These are phyloP conservation scores for Lysandra bellargus DNA, from an alignment of 2,888 invertebrate genomes.

Conservation along the genomic window DNA sequence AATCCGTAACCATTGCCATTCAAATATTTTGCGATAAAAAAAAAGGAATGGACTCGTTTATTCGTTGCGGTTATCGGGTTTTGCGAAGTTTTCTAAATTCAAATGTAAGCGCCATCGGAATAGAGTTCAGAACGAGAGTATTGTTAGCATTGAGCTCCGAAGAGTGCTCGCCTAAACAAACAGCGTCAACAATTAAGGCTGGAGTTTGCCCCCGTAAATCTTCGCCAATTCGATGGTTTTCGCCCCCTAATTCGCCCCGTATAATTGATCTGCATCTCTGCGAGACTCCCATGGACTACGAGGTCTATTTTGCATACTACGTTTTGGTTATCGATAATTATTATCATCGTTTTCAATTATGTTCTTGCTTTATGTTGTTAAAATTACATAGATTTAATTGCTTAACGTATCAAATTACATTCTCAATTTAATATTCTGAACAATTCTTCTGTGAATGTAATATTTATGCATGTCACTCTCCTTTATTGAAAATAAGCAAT, in stretches of 20 bases:
- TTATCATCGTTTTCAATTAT: not conserved
- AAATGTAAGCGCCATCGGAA: constrained; percentile 37
- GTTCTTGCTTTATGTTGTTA: too few species aligned
- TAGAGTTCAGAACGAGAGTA: constrained; percentile 34
- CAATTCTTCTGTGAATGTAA: not conserved
- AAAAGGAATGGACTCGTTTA: constrained; percentile 1
- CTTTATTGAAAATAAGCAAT: not conserved
- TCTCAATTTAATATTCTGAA: not conserved
- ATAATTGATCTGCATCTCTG: constrained; percentile 57
- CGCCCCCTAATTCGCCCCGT: constrained; percentile 52
- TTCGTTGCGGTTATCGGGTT: constrained; percentile 13
- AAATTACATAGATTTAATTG: too few species aligned
- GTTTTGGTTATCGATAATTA: constrained; percentile 34
- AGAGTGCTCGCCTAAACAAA: constrained; percentile 42
- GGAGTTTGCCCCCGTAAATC: constrained; percentile 52
- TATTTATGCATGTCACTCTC: not conserved
- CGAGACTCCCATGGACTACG: constrained; percentile 55
- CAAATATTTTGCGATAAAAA: not conserved
- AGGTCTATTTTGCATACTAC: constrained; percentile 47
- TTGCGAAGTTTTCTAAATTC: constrained; percentile 30
- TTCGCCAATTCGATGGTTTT: constrained; percentile 52
- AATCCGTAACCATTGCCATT: constrained; percentile 5
- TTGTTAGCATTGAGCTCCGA: constrained; percentile 39
- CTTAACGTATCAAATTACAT: too few species aligned
- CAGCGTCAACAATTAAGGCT: constrained; percentile 42